Evolutionary conservation across 2,888 invertebrate species (phyloP), one percentile per base, ranked within the genome.

Genomic region (Tenodera sinensis): DNA sequence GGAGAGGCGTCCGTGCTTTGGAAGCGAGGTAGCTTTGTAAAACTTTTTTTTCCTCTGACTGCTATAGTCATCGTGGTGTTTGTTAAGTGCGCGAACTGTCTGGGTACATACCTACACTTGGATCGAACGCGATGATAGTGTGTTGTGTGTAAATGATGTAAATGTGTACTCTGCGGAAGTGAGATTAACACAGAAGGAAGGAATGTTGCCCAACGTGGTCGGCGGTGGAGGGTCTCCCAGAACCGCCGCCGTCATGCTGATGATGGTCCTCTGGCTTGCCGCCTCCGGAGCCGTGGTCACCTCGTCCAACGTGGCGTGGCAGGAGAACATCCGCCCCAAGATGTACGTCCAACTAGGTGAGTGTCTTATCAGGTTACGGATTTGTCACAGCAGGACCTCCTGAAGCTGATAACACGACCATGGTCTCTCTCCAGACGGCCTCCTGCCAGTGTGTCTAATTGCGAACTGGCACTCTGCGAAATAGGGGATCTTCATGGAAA

Each of bases 291-390:
- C 91, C 91, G 92, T 92, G 91, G 93, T 93, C 91, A 91, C 94
- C 93, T 95, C 96, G 93, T 84, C 83, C 14, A 87, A 87, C 81
- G 90, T 84, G 28, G 96, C 97, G 92, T 97, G 97, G 97, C 97
- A 97, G 96, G 97, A 97, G 94, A 97, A 97, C 94, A 96, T 97
- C 94, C 95, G 97, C 94, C 97, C 97, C 93, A 97, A 97, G 96
- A 97, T 97, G 96, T 97, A 97, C 95, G 97, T 97, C 93, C 97
- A 97, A 96, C 95, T 97, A 96, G 97, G 97, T 97, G 94, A 96
- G 97, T 96, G 30, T 30, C 30, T 30, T 30, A 30, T 30, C 30
- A 30, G 30, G 30, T 2, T 30, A 4, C 3, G 30, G 2, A 30
- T 4, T 30, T 4, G 30, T 30, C 2, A 2, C 30, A 34, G n/a